phyloP scores from a whole-genome alignment of 2,113 vertebrate genomes.

The Pituophis catenifer region DNA sequence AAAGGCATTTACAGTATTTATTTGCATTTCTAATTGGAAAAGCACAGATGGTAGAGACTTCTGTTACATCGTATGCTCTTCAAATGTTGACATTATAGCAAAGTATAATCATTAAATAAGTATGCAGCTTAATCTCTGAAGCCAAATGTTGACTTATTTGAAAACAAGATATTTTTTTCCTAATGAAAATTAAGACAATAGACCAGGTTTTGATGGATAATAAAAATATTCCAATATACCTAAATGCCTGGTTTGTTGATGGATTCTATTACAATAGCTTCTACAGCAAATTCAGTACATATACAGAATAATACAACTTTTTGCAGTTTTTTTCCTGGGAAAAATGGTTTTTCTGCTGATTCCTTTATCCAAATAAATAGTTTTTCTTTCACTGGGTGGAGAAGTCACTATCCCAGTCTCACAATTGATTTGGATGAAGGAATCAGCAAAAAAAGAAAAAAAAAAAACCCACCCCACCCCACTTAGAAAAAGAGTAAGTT shows the following conservation, averaged over 20 bases:
- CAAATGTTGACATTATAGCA: conserved; percentile 56
- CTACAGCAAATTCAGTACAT: not conserved
- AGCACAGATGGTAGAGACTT: conserved; percentile 69
- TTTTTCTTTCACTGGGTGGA: too few species aligned
- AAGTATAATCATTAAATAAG: conserved; percentile 55
- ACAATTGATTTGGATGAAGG: not conserved
- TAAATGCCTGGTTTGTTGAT: not conserved
- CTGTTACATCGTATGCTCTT: conserved; percentile 53
- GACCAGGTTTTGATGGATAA: not conserved
- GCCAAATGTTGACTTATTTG: not conserved
- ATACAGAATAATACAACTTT: not conserved
- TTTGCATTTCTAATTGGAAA: conserved; percentile 69
- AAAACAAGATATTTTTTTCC: not conserved
- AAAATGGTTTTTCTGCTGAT: not conserved
- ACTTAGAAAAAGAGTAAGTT: not conserved
- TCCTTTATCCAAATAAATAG: too few species aligned
- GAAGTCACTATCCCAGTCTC: too few species aligned
- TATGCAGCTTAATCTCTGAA: not conserved
- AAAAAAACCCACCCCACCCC: not conserved
- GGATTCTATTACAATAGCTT: not conserved
- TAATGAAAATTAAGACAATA: rapidly evolving
- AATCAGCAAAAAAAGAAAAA: not conserved
- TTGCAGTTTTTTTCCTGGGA: not conserved
- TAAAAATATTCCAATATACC: rapidly evolving
- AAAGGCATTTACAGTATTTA: conserved; percentile 63